phyloP scores from a whole-genome alignment of 2,113 vertebrate genomes.

The Aix galericulata region DNA sequence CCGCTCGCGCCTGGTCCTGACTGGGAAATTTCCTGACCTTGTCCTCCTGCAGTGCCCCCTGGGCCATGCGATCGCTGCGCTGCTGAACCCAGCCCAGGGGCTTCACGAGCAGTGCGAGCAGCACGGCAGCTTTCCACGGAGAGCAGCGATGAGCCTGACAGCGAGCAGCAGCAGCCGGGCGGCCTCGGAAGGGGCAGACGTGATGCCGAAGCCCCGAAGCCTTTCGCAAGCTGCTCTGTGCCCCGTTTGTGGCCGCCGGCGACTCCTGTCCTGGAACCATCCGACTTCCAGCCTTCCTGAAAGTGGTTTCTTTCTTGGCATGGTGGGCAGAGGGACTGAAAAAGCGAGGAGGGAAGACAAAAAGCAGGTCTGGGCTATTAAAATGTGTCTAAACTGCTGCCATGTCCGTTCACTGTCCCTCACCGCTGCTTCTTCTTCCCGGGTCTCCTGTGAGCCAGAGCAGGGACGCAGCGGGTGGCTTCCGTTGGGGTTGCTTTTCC shows the following conservation, averaged over 20 bases:
- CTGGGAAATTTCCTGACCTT: neutral
- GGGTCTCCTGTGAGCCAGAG: neutral
- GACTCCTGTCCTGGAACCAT: fast-evolving
- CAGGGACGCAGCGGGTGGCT: neutral
- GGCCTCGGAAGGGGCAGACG: neutral
- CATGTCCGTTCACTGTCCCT: neutral
- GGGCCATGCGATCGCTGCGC: too few relatives aligned
- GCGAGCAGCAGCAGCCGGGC: fast-evolving
- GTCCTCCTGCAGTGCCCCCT: neutral
- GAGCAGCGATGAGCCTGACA: fast-evolving
- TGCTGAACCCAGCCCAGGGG: too few relatives aligned
- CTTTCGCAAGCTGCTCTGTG: fast-evolving
- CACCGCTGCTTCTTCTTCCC: neutral
- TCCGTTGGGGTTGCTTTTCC: neutral
- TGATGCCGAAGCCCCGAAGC: neutral
- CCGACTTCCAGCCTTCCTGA: neutral
- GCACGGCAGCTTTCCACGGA: fast-evolving
- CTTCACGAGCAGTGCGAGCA: neutral
- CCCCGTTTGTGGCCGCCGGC: fast-evolving
- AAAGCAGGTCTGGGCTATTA: neutral
- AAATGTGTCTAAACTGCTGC: neutral
- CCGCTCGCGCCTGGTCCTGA: neutral
- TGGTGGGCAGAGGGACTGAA: neutral
- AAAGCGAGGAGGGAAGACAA: neutral
- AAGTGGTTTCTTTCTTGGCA: neutral